Conservation (phyloP, 2,888 invertebrate genomes). For the Cheilosia scutellata region DNA sequence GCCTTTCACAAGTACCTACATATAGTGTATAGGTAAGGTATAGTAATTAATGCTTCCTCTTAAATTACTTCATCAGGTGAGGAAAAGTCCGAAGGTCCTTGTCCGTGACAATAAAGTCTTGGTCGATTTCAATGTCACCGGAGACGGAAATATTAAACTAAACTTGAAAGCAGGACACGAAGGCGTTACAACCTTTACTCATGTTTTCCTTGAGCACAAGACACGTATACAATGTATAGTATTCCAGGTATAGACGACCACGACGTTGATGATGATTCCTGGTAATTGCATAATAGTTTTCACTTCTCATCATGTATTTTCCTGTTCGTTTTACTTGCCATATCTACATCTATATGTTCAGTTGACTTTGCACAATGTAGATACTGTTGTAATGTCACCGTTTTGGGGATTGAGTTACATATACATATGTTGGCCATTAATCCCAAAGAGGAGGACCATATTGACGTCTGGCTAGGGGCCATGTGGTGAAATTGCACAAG, state of each 20-base stretch:
- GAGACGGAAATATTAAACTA: background rate
- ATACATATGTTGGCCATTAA: slow-evolving; percentile 43
- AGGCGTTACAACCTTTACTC: background rate
- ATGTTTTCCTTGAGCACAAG: background rate
- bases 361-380: background rate
- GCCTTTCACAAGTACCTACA: background rate
- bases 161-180: slow-evolving; percentile 6
- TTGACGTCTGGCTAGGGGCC: background rate
- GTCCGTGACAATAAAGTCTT: slow-evolving; percentile 52
- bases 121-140: slow-evolving; percentile 44
- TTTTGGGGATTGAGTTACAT: slow-evolving; percentile 30
- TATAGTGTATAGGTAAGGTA: slow-evolving; percentile 8
- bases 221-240: background rate
- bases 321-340: background rate
- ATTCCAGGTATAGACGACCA: background rate
- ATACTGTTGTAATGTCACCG: background rate
- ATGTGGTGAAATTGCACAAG: background rate
- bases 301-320: slow-evolving; percentile 1
- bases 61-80: slow-evolving; percentile 49
- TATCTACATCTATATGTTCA: background rate
- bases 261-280: slow-evolving; percentile 14
- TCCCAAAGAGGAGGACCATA: slow-evolving; percentile 1
- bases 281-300: slow-evolving; percentile 23
- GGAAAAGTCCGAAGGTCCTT: slow-evolving; percentile 46
- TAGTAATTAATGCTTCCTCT: slow-evolving; percentile 64